These are phyloP conservation scores for Drosophila obscura DNA, from an alignment of 1,140 invertebrate species.

Conservation along the genomic window DNA sequence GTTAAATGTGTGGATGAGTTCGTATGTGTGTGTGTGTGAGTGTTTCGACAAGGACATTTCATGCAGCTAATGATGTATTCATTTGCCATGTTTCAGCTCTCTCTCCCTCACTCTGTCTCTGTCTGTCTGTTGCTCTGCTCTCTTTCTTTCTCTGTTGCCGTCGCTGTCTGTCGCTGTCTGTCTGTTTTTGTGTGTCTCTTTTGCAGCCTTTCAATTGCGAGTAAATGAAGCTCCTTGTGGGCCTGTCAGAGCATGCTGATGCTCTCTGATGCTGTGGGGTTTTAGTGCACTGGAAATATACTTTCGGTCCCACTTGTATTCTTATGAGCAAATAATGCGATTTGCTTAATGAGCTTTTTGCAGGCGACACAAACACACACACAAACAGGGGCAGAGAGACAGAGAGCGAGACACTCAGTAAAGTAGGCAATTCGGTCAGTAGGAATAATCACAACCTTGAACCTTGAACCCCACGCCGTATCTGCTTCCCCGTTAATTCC, in stretches of 20 bases:
- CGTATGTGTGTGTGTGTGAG: slow-evolving; percentile 18
- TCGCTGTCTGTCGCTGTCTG: not conserved
- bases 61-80: slow-evolving; percentile 80
- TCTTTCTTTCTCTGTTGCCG: not conserved
- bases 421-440: slow-evolving; percentile 63
- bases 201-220: slow-evolving; percentile 66
- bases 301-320: slow-evolving; percentile 31
- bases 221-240: slow-evolving; percentile 69
- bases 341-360: slow-evolving; percentile 71
- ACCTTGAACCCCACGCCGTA: slow-evolving; percentile 34
- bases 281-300: slow-evolving; percentile 67
- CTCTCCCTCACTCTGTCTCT: slow-evolving; percentile 6
- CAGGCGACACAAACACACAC: slow-evolving; percentile 1
- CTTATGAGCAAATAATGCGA: slow-evolving; percentile 72
- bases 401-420: not conserved
- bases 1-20: not conserved
- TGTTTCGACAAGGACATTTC: slow-evolving; percentile 58
- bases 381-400: not conserved
- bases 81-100: slow-evolving; percentile 52
- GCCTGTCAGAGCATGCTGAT: slow-evolving; percentile 53
- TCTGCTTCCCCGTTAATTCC: slow-evolving; percentile 52
- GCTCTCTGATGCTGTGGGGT: slow-evolving; percentile 1
- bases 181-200: slow-evolving; percentile 11
- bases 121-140: slow-evolving; percentile 2
- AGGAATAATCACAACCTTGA: slow-evolving; percentile 57